Percentiles rank a stretch among this genome's conserved stretches.
These are phyloP conservation scores for Oligia fasciuncula DNA, from an alignment of 2,888 invertebrate species.

Conservation along the genomic window DNA sequence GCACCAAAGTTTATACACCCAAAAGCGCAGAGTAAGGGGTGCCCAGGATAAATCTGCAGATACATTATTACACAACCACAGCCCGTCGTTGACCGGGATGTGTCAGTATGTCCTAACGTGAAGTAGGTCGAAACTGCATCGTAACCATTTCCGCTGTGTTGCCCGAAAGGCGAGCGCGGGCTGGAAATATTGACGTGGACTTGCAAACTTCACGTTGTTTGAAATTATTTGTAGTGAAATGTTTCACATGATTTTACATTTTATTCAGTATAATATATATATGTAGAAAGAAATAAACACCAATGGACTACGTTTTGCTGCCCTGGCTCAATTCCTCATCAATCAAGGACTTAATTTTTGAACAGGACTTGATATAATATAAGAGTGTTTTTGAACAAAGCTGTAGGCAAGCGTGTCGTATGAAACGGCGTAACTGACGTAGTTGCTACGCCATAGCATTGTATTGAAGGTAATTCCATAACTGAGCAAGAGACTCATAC, in stretches of 20 bases:
- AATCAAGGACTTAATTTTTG: neutral
- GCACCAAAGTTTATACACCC: neutral
- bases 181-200: slow-evolving; percentile 29
- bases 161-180: slow-evolving; percentile 17
- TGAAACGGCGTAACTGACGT: neutral
- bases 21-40: slow-evolving; percentile 19
- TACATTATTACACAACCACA: slow-evolving; percentile 37
- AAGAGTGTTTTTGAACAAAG: neutral
- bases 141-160: slow-evolving; percentile 43
- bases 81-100: slow-evolving; percentile 5
- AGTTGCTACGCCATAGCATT: slow-evolving; percentile 14
- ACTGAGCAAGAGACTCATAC: neutral
- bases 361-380: neutral
- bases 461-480: neutral
- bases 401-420: neutral
- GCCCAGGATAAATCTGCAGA: slow-evolving; percentile 27
- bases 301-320: neutral
- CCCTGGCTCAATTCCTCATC: neutral
- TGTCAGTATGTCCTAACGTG: slow-evolving; percentile 27
- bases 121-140: slow-evolving; percentile 44
- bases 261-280: too few species aligned
- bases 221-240: slow-evolving; percentile 2
- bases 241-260: slow-evolving; percentile 11
- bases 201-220: slow-evolving; percentile 13
- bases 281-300: neutral